Percentiles rank a stretch among this genome's conserved stretches.
Evolutionary conservation across 2,888 invertebrate species (phyloP).

Genomic region (Xylota segnis): DNA sequence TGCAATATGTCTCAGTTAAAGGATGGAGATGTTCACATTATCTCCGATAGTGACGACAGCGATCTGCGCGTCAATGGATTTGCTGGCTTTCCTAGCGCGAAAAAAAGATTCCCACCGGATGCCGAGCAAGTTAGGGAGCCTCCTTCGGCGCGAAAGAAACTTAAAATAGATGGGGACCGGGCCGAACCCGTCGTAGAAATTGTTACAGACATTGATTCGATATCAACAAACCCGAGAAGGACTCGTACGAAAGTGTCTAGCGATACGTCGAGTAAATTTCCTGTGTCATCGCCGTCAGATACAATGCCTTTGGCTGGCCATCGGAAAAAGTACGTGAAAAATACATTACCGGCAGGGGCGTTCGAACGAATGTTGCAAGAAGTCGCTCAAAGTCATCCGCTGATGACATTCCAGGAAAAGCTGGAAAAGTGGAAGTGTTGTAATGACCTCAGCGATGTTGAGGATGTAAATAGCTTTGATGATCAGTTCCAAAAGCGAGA

Average conservation of each 20-base stretch:
- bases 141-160: slow-evolving; percentile 42
- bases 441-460: slow-evolving; percentile 81
- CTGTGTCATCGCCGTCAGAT: slow-evolving; percentile 82
- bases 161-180: slow-evolving; percentile 40
- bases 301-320: slow-evolving; percentile 78
- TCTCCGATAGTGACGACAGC: slow-evolving; percentile 62
- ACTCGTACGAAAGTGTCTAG: slow-evolving; percentile 63
- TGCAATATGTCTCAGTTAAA: slow-evolving; percentile 53
- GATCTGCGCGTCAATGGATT: slow-evolving; percentile 40
- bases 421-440: slow-evolving; percentile 80
- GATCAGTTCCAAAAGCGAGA: slow-evolving; percentile 79
- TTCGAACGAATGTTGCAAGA: slow-evolving; percentile 81
- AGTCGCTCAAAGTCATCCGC: slow-evolving; percentile 80
- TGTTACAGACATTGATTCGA: slow-evolving; percentile 65
- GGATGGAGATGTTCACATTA: slow-evolving; percentile 32
- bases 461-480: slow-evolving; percentile 82
- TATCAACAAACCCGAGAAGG: slow-evolving; percentile 58
- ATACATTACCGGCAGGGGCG: slow-evolving; percentile 81
- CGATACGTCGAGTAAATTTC: slow-evolving; percentile 83
- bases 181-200: slow-evolving; percentile 31
- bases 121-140: neutral
- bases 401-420: slow-evolving; percentile 81
- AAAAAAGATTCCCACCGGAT: slow-evolving; percentile 22
- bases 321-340: slow-evolving; percentile 80
- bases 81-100: slow-evolving; percentile 45